A percentile compares a stretch with the other conserved stretches of the same genome.
Conservation (phyloP, 2,888 invertebrate species). For the Cactoblastis cactorum region DNA sequence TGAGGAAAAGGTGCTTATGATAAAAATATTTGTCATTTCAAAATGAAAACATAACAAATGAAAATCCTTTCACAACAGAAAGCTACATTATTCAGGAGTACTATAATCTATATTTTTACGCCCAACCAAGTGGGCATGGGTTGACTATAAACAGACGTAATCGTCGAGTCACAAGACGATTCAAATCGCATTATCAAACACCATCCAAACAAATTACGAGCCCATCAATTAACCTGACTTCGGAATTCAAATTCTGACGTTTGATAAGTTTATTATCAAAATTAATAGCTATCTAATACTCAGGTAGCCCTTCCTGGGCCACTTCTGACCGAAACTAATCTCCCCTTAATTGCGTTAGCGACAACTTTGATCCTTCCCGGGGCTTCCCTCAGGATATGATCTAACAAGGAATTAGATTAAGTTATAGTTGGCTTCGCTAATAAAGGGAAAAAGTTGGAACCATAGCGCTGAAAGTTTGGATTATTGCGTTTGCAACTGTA, state of each 20-base stretch:
- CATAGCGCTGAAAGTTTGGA: slow-evolving; percentile 5
- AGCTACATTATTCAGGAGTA: too few relatives aligned
- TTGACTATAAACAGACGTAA: too few relatives aligned
- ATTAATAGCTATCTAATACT: slow-evolving; percentile 58
- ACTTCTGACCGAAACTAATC: slow-evolving; percentile 73
- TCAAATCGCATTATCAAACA: not conserved
- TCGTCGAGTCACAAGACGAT: not conserved
- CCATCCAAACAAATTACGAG: slow-evolving; percentile 16
- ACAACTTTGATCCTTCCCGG: slow-evolving; percentile 72
- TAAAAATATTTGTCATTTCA: too few relatives aligned
- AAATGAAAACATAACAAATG: too few relatives aligned
- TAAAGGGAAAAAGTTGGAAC: slow-evolving; percentile 48
- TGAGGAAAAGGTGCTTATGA: too few relatives aligned
- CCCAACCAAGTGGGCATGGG: too few relatives aligned
- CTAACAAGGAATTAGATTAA: slow-evolving; percentile 73
- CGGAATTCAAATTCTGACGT: slow-evolving; percentile 1
- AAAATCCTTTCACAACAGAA: too few relatives aligned
- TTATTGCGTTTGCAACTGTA: slow-evolving; percentile 10
- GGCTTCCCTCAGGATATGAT: slow-evolving; percentile 69
- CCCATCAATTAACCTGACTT: slow-evolving; percentile 23
- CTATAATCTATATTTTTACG: too few relatives aligned
- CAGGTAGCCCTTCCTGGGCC: slow-evolving; percentile 40
- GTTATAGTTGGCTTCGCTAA: slow-evolving; percentile 72
- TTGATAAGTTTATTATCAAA: slow-evolving; percentile 36
- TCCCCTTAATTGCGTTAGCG: slow-evolving; percentile 73